phyloP scores from a whole-genome alignment of 2,797 vertebrate species.

The Varecia variegata region DNA sequence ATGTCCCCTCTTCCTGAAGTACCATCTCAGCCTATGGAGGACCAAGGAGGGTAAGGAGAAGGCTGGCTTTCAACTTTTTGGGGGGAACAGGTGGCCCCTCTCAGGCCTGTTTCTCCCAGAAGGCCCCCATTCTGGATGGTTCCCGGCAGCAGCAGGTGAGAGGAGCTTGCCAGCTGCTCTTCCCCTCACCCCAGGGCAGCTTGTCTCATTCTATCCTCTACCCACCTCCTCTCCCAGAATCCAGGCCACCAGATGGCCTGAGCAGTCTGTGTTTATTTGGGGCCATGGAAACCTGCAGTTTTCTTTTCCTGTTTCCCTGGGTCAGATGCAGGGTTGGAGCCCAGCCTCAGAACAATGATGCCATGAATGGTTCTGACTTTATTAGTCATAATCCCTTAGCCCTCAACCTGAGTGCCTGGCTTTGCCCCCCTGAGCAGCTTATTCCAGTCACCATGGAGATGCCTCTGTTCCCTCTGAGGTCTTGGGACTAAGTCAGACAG shows the following conservation, averaged over 20 bases:
- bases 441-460: conserved; percentile 50
- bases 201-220: neutral
- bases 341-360: neutral
- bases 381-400: conserved; percentile 14
- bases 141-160: conserved; percentile 5
- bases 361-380: neutral
- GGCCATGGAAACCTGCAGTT: conserved; percentile 60
- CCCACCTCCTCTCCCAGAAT: conserved; percentile 44
- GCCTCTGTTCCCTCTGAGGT: conserved; percentile 30
- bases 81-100: neutral
- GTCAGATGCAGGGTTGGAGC: conserved; percentile 41
- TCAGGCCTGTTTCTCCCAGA: neutral
- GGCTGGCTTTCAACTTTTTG: neutral
- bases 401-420: neutral
- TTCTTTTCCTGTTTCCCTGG: conserved; percentile 8
- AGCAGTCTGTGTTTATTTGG: conserved; percentile 68
- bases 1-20: neutral
- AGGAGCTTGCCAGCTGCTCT: conserved; percentile 58
- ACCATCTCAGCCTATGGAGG: neutral
- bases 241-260: conserved; percentile 83
- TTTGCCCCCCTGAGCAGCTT: conserved; percentile 26
- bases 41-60: neutral
- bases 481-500: conserved; percentile 16
- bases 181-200: neutral
- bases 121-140: neutral